These are phyloP conservation scores for Baronia brevicornis DNA, from an alignment of 2,888 invertebrate species.

Conservation along the genomic window DNA sequence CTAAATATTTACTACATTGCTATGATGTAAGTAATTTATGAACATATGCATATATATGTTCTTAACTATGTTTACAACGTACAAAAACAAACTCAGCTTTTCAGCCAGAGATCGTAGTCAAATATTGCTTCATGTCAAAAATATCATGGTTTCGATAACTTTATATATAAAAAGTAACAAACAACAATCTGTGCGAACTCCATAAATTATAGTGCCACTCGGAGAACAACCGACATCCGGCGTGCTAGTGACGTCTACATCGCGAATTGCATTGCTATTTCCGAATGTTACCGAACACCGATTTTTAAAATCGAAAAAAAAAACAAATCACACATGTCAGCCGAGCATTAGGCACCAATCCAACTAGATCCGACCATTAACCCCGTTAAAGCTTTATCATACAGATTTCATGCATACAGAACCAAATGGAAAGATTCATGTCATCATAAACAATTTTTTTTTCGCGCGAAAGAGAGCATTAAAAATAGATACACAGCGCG, in stretches of 20 bases:
- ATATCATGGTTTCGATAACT: too few relatives aligned
- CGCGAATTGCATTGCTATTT: slow-evolving; percentile 9
- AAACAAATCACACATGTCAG: slow-evolving; percentile 36
- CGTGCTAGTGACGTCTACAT: too few relatives aligned
- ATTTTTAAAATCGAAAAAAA: slow-evolving; percentile 20
- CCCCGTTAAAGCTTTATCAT: slow-evolving; percentile 39
- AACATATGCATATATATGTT: too few relatives aligned
- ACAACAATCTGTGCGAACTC: not conserved
- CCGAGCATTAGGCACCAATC: slow-evolving; percentile 53
- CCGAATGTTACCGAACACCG: slow-evolving; percentile 7
- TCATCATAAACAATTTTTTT: slow-evolving; percentile 47
- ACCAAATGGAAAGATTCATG: slow-evolving; percentile 30
- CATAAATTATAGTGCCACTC: not conserved
- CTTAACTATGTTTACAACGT: too few relatives aligned
- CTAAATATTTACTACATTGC: too few relatives aligned
- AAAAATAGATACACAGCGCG: slow-evolving; percentile 31
- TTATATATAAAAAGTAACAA: too few relatives aligned
- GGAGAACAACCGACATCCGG: not conserved
- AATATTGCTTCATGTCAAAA: too few relatives aligned
- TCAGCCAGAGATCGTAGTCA: too few relatives aligned
- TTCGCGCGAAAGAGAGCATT: slow-evolving; percentile 25
- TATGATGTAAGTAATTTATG: too few relatives aligned
- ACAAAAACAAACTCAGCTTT: too few relatives aligned
- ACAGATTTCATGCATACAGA: slow-evolving; percentile 22
- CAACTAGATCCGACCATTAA: slow-evolving; percentile 43